Conservation (phyloP, 2,888 invertebrate species). For the Drosophila emarginata region DNA sequence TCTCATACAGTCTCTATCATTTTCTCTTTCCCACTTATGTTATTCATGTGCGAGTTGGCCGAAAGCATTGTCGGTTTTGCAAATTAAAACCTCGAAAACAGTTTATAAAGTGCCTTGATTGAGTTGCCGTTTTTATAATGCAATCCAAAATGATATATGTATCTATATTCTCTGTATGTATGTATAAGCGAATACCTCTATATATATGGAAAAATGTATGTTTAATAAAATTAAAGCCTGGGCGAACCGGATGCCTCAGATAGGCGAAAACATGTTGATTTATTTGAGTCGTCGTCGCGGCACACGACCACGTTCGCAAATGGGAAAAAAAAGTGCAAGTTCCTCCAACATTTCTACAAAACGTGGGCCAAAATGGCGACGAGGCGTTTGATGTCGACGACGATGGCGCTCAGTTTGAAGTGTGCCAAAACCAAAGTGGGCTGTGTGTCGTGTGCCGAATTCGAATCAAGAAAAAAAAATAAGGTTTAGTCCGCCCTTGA, state of each 20-base stretch:
- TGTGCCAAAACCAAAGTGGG: conserved; percentile 58
- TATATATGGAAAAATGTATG: conserved; percentile 15
- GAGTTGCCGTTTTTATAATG: conserved; percentile 61
- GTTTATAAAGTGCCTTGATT: conserved; percentile 74
- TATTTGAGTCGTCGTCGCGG: conserved; percentile 58
- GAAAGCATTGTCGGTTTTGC: conserved; percentile 38
- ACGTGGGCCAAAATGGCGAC: conserved; percentile 63
- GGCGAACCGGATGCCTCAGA: conserved; percentile 73
- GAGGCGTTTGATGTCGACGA: conserved; percentile 47
- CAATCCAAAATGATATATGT: conserved; percentile 14
- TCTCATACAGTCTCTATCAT: not conserved
- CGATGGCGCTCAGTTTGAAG: conserved; percentile 40
- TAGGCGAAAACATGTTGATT: conserved; percentile 64
- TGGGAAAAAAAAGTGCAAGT: conserved; percentile 71
- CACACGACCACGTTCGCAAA: conserved; percentile 61
- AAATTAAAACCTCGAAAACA: conserved; percentile 56
- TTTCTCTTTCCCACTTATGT: conserved; percentile 5
- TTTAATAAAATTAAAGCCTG: conserved; percentile 44
- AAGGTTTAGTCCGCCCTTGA: conserved; percentile 42
- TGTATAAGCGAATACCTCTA: too few species aligned
- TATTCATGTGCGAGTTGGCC: not conserved
- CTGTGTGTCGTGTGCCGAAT: conserved; percentile 35
- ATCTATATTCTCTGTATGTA: not conserved
- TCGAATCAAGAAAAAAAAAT: not conserved
- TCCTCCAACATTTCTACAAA: conserved; percentile 22